Evolutionary conservation across 2,113 vertebrate genomes (phyloP).

Genomic region (Heliornis fulica): DNA sequence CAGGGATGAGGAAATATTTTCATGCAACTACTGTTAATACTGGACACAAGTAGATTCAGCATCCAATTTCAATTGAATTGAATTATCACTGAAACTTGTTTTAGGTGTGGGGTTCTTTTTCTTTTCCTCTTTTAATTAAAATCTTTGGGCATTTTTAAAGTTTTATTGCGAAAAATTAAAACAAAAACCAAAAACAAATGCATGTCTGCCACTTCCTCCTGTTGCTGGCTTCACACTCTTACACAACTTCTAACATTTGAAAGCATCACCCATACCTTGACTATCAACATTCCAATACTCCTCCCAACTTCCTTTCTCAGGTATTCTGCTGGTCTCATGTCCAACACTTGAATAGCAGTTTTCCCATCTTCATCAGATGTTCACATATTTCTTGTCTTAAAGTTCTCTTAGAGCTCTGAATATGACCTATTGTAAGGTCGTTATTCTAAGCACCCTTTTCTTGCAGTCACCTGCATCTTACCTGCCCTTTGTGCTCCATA

Average conservation of each 20-base stretch:
- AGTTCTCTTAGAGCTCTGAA: background rate
- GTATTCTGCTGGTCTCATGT: background rate
- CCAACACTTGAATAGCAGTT: background rate
- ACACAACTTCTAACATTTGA: background rate
- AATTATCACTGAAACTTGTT: background rate
- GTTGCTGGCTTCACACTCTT: background rate
- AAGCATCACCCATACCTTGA: background rate
- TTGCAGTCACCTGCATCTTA: background rate
- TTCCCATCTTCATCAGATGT: background rate
- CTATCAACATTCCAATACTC: background rate
- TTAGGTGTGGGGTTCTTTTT: no score
- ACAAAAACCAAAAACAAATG: fast-evolving
- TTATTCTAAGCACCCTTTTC: no score
- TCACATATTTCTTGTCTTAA: background rate
- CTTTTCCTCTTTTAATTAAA: background rate
- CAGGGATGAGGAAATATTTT: background rate
- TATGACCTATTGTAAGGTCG: background rate
- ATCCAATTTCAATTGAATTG: background rate
- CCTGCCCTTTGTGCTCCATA: background rate
- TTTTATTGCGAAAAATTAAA: background rate
- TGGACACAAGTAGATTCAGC: background rate
- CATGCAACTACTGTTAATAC: background rate
- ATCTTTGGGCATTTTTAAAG: background rate
- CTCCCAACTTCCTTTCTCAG: background rate
- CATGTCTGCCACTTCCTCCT: background rate